Evolutionary conservation across 2,113 vertebrate genomes (phyloP).

Genomic region (Leucopsar rothschildi): DNA sequence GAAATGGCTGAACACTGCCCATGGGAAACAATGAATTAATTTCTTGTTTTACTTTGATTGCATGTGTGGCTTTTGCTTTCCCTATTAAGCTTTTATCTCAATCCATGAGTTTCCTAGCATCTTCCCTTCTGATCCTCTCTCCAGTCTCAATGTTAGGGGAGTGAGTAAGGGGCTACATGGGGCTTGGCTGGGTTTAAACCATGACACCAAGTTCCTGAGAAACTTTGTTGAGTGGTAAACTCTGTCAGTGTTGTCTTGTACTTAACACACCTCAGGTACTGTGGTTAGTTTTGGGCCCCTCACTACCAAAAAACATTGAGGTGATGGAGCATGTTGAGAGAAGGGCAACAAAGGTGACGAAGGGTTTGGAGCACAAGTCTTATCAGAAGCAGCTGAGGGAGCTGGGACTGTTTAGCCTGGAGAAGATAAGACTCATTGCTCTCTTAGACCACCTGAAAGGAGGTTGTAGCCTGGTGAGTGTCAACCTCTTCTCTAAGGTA

Average conservation of each 20-base stretch:
- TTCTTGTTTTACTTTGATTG: not conserved
- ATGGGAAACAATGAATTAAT: not conserved
- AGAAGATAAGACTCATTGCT: not conserved
- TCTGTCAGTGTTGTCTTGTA: not conserved
- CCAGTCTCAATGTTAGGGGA: rapidly evolving
- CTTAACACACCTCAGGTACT: not conserved
- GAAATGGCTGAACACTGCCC: not conserved
- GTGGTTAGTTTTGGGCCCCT: not conserved
- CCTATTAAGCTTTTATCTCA: not conserved
- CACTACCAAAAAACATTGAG: not conserved
- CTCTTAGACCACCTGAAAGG: not conserved
- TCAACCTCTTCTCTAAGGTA: not conserved
- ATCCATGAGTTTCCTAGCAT: not conserved
- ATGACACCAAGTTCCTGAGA: not conserved
- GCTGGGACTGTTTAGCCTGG: not conserved
- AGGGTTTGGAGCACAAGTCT: not conserved
- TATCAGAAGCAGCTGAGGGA: not conserved
- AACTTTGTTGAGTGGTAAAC: not conserved
- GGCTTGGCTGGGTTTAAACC: not conserved
- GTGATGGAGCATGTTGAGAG: not conserved
- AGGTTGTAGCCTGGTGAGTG: not conserved
- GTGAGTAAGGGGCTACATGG: not conserved
- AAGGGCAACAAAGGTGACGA: not conserved
- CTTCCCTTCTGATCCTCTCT: not conserved
- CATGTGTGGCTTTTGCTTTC: not conserved